Conservation (phyloP, 2,888 invertebrate species). For the Nesidiocoris tenuis region DNA sequence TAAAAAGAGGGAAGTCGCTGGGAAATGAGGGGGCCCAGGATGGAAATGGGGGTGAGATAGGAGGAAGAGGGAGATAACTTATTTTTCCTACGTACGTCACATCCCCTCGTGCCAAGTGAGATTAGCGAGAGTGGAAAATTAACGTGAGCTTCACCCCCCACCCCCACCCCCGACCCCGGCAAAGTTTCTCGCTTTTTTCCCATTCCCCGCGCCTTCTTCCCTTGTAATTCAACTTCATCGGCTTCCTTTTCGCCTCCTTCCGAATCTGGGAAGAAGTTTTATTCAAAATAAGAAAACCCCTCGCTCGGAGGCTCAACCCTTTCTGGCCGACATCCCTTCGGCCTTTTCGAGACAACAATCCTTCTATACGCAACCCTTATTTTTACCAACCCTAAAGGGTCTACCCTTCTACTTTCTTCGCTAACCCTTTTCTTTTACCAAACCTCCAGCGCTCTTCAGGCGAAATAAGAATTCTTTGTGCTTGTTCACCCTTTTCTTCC, state of each 20-base stretch:
- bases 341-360: not conserved
- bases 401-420: too few species aligned
- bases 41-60: constrained; percentile 6
- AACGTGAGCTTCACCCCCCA: constrained; percentile 13
- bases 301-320: not conserved
- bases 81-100: constrained; percentile 44
- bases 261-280: not conserved
- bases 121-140: constrained; percentile 41
- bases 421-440: not conserved
- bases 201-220: not conserved
- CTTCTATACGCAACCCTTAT: not conserved
- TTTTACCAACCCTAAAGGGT: not conserved
- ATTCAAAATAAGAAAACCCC: not conserved
- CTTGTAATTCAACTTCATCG: not conserved
- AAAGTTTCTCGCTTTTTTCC: constrained; percentile 13
- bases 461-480: not conserved
- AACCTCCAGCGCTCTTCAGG: not conserved
- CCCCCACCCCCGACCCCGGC: constrained; percentile 1
- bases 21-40: constrained; percentile 4
- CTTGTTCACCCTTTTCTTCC: not conserved
- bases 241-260: not conserved
- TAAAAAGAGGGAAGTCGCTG: too few species aligned
- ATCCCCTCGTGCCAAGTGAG: constrained; percentile 21
- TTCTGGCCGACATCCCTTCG: not conserved
- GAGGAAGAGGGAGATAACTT: constrained; percentile 35